Percentiles rank a stretch among this genome's conserved stretches.
Conservation (phyloP, 2,888 invertebrate species). For the Eupsilia transversa region DNA sequence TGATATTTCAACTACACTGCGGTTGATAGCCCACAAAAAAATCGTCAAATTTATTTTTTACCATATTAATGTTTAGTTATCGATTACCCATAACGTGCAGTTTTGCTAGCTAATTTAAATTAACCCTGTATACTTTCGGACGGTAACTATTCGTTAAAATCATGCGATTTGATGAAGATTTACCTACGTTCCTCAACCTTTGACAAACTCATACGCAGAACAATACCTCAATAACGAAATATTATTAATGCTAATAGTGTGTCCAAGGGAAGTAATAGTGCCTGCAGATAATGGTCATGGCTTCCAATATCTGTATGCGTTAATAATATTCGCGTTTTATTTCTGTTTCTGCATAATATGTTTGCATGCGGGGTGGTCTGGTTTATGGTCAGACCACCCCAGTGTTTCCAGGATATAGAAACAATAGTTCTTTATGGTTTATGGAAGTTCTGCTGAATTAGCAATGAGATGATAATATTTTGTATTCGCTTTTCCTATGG, state of each 20-base stretch:
- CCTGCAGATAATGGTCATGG: constrained; percentile 9
- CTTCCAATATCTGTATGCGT: constrained; percentile 16
- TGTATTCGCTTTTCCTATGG: too few relatives aligned
- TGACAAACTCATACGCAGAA: not conserved
- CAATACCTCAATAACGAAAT: constrained; percentile 12
- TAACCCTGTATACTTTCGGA: not conserved
- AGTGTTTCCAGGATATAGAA: not conserved
- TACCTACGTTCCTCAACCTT: not conserved
- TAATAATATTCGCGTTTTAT: constrained; percentile 14
- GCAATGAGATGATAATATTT: not conserved
- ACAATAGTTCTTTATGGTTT: constrained; percentile 10
- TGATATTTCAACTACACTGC: too few relatives aligned
- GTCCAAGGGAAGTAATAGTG: not conserved
- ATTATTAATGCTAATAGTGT: constrained; percentile 24
- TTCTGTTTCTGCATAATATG: constrained; percentile 35
- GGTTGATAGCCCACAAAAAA: too few relatives aligned
- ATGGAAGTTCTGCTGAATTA: not conserved
- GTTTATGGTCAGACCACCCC: constrained; percentile 28
- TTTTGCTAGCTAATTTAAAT: too few relatives aligned
- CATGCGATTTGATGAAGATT: not conserved
- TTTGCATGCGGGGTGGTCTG: constrained; percentile 15
- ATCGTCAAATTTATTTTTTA: too few relatives aligned
- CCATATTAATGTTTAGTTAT: too few relatives aligned
- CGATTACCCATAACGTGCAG: too few relatives aligned
- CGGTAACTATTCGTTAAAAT: not conserved